Base-by-base conservation (phyloP, 92 coral and sea anemone species). In the Zoanthus sansibaricus region DNA sequence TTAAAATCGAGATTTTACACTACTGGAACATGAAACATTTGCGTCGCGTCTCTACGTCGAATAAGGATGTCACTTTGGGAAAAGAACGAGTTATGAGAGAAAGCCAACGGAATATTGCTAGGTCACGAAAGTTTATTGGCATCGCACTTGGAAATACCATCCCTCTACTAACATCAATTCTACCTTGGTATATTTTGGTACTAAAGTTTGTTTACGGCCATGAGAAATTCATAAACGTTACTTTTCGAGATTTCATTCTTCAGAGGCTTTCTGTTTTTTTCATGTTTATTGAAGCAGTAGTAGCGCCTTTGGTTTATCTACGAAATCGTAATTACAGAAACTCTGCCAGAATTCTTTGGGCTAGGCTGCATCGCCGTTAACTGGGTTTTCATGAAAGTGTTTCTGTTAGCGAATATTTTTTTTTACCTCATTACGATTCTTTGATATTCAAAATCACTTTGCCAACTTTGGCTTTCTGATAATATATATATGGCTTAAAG, bases 151-250 rank as follows among this genome's bases (percentile, higher is more conserved):
- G 1, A 7, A 80, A 66, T 46, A 64, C 55, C 18, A 12, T 18
- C 4, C 59, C 70, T 17, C 14, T 80, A 42, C 54, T 80, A 44
- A 6, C 45, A 16, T 80, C 85, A 8, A 45, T 62, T 21, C 46
- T 80, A 3, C 85, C 85, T 15, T 80, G 85, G 85, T 80, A 80
- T 66, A 80, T 18, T 13, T 45, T 80, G 59, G 46, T 66, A 51
- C 14, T 80, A 66, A 15, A 46, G 10, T 52, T 31, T 66, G 33
- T 80, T 21, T 56, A 44, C 18, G 15, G 45, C 74, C 44, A 14
- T 12, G 46, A 66, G 2, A 48, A 80, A 5, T 49, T 66, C 6
- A 66, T 13, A 31, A 12, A 4, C 20, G 85, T 47, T 71, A 64
- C 14, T 1, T 30, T 37, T 66, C 51, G 45, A 66, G 15, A 8